Conservation (phyloP, 2,888 invertebrate species). For the Patella pellucida region DNA sequence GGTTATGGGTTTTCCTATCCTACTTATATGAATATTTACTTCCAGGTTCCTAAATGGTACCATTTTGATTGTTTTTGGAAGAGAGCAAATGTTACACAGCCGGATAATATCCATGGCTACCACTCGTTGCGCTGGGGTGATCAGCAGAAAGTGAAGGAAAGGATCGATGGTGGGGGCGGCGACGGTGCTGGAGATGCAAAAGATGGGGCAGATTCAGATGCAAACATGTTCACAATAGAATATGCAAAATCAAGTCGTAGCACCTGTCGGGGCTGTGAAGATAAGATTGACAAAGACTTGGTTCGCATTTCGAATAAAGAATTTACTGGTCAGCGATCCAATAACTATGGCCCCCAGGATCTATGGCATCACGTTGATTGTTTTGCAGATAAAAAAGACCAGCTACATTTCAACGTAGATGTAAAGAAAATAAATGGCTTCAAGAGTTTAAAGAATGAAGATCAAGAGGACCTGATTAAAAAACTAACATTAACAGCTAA, state of each 20-base stretch:
- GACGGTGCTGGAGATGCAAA: conserved; percentile 38
- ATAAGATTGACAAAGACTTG: conserved; percentile 84
- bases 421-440: conserved; percentile 81
- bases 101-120: conserved; percentile 80
- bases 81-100: conserved; percentile 80
- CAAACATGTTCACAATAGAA: conserved; percentile 76
- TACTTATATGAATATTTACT: neutral
- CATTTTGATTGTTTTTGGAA: conserved; percentile 89
- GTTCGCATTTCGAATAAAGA: conserved; percentile 87
- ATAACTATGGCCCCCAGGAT: conserved; percentile 82
- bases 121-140: conserved; percentile 83
- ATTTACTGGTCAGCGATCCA: conserved; percentile 80
- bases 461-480: conserved; percentile 56
- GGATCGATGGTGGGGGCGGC: conserved; percentile 56
- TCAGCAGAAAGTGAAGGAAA: conserved; percentile 81
- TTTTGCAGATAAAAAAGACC: conserved; percentile 82
- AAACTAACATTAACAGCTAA: conserved; percentile 56
- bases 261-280: conserved; percentile 86
- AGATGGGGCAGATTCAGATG: conserved; percentile 29
- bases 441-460: conserved; percentile 78
- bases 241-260: conserved; percentile 89
- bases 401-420: conserved; percentile 77
- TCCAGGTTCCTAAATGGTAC: conserved; percentile 83
- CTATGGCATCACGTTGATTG: conserved; percentile 94
- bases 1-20: too few relatives aligned